Evolutionary conservation across 2,888 invertebrate species (phyloP).

Genomic region (Amphimallon solstitiale): DNA sequence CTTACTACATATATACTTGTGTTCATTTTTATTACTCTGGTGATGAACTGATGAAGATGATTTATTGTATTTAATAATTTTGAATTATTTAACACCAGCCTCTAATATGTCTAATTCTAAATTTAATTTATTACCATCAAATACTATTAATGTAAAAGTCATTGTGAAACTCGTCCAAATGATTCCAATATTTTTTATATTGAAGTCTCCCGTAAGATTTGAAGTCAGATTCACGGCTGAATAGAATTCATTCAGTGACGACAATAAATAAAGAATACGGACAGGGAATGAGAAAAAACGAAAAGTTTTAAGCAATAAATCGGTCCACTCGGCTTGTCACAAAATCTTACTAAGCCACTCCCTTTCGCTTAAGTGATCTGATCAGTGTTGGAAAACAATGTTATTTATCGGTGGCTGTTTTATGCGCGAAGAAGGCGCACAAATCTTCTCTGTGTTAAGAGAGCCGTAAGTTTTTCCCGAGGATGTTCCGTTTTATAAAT

Average conservation of each 20-base stretch:
- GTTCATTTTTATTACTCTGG: no score
- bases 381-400: slow-evolving; percentile 37
- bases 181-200: no score
- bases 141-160: no score
- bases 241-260: slow-evolving; percentile 16
- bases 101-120: no score
- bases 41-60: no score
- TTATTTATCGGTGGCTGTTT: slow-evolving; percentile 33
- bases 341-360: slow-evolving; percentile 37
- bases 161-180: no score
- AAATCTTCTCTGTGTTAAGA: slow-evolving; percentile 29
- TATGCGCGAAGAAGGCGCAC: slow-evolving; percentile 21
- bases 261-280: slow-evolving; percentile 25
- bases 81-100: no score
- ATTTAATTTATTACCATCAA: no score
- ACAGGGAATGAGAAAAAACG: slow-evolving; percentile 19
- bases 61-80: no score
- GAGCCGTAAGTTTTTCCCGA: slow-evolving; percentile 12
- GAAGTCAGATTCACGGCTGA: slow-evolving; percentile 3
- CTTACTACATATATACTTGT: no score
- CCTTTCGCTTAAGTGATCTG: slow-evolving; percentile 35
- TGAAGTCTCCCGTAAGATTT: neutral
- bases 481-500: slow-evolving; percentile 25
- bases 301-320: slow-evolving; percentile 32
- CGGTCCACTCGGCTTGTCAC: slow-evolving; percentile 24